Evolutionary conservation across 1,140 invertebrate genomes (phyloP), one percentile per base, ranked within the genome.

Genomic region (Caerostris darwini): DNA sequence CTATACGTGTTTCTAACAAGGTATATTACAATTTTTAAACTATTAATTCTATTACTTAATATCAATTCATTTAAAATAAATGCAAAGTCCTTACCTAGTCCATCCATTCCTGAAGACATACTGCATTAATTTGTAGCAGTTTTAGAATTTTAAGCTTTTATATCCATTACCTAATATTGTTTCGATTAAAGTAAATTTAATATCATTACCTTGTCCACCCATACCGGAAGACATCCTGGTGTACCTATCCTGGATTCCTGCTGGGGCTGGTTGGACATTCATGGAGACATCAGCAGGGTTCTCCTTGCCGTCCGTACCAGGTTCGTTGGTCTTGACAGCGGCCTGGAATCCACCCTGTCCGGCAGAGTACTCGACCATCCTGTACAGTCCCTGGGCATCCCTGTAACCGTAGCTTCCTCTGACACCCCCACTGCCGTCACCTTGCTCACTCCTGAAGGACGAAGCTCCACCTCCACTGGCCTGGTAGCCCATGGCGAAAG

Each of bases 341-440:
- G 94, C 95, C 14, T 56, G 81, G 83, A 95, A 95, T 19, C 95
- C 95, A 14, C 83, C 85, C 19, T 71, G 83, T 64, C 94, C 95
- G n/a, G 95, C 95, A 14, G 61, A 71, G 90, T 95, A 95, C 58
- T 95, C 81, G 8, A 95, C 95, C 17, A 82, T 87, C 59, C 95
- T 59, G 19, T 91, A 87, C 8, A 94, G 83, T 50, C 95, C 95
- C 69, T 94, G 77, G 17, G 90, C 71, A 54, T 95, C 95, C 17
- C 59, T 92, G 77, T 94, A 95, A 8, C 77, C 92, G 82, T 95
- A 95, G 8, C 19, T 69, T 3, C 95, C 95, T 81, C 93, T 92
- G 14, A 95, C 94, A 58, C 81, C 89, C 17, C 94, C 94, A 6
- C 92, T 88, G 5, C 56, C 95, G 69, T 95, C 95, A 14, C 94